Conservation (phyloP, 2,113 vertebrate genomes). For the Choloepus hoffmanni region DNA sequence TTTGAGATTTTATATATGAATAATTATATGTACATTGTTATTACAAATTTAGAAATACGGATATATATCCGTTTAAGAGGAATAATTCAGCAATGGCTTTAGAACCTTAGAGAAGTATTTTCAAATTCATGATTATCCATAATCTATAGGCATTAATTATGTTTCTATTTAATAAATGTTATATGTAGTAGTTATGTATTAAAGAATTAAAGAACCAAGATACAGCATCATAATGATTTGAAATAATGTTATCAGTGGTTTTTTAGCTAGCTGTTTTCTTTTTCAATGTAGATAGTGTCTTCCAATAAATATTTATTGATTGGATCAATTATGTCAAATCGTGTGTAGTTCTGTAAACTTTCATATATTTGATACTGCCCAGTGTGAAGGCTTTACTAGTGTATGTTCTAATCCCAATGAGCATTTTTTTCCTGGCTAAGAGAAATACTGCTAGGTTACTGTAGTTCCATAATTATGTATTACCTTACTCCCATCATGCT, state of each 20-base stretch:
- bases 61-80: not conserved
- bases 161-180: constrained; percentile 33
- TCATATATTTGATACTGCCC: not conserved
- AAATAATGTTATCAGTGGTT: not conserved
- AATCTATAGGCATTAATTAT: not conserved
- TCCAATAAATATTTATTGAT: constrained; percentile 42
- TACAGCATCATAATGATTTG: not conserved
- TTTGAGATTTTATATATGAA: not conserved
- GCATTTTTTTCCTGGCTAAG: not conserved
- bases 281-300: not conserved
- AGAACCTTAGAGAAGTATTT: not conserved
- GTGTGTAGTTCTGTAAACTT: not conserved
- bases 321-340: not conserved
- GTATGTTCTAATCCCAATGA: not conserved
- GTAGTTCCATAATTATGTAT: too few relatives aligned
- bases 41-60: not conserved
- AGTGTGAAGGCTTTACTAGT: not conserved
- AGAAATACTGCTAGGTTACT: too few relatives aligned
- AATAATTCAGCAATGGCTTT: constrained; percentile 18
- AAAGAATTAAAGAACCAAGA: constrained; percentile 15
- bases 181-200: not conserved
- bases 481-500: too few relatives aligned
- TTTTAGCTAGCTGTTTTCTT: not conserved
- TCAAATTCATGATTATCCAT: not conserved
- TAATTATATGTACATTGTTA: not conserved